Evolutionary conservation across 2,113 vertebrate genomes (phyloP).

Genomic region (Haemorhous mexicanus): DNA sequence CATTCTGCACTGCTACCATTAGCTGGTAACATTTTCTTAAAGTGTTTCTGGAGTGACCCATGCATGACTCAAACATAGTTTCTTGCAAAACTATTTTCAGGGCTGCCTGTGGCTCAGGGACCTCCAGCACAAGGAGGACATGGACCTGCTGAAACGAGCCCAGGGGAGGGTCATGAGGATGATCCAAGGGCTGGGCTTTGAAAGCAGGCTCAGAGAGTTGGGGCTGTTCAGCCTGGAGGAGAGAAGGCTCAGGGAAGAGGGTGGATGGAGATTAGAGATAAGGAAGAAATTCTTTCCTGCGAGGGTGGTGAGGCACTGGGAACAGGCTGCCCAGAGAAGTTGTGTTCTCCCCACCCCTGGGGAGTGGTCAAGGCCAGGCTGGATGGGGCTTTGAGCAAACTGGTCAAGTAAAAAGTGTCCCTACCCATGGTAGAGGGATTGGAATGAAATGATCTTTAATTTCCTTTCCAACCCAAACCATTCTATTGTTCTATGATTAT

Average conservation of each 20-base stretch:
- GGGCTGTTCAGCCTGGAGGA: background rate
- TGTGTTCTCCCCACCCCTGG: too few species aligned
- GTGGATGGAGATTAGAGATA: background rate
- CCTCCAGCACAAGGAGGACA: background rate
- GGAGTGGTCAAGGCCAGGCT: too few species aligned
- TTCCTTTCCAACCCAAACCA: background rate
- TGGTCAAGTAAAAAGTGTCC: background rate
- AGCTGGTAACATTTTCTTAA: background rate
- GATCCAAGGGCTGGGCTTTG: background rate
- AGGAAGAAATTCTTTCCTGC: background rate
- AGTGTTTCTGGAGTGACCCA: background rate
- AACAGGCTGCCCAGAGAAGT: background rate
- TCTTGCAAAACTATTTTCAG: background rate
- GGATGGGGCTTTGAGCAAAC: background rate
- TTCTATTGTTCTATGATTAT: background rate
- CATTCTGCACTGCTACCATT: background rate
- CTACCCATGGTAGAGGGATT: background rate
- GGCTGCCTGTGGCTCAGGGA: background rate
- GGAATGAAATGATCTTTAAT: background rate
- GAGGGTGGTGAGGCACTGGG: background rate
- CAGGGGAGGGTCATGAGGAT: background rate
- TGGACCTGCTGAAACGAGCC: rapidly evolving
- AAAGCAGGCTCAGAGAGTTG: background rate
- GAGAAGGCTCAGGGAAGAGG: background rate
- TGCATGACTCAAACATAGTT: background rate